Evolutionary conservation across 2,113 vertebrate genomes (phyloP).

Genomic region (Paratilapia polleni): DNA sequence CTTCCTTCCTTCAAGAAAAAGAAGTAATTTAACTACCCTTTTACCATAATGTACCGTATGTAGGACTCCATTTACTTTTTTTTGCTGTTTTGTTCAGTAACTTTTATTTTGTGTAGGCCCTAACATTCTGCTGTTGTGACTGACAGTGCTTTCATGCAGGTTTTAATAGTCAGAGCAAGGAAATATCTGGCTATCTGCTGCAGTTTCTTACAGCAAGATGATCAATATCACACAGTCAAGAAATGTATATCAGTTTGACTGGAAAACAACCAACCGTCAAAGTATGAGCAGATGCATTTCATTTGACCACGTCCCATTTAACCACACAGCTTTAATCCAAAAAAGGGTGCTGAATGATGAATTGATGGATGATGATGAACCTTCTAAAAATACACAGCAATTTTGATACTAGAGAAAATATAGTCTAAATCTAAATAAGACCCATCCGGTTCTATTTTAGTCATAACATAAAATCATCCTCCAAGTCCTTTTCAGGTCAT

Average conservation of each 20-base stretch:
- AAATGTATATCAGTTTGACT: background rate
- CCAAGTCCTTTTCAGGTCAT: too few species aligned
- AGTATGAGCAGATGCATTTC: too few species aligned
- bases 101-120: background rate
- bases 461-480: too few species aligned
- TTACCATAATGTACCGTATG: background rate
- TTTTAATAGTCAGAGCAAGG: background rate
- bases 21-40: background rate
- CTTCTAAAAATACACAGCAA: too few species aligned
- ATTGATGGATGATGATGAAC: too few species aligned
- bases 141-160: background rate
- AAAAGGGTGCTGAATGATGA: too few species aligned
- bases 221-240: background rate
- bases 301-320: too few species aligned
- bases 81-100: background rate
- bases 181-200: background rate
- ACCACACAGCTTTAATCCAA: too few species aligned
- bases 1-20: background rate
- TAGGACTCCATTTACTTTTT: background rate
- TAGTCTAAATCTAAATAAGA: too few species aligned
- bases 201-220: background rate
- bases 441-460: too few species aligned
- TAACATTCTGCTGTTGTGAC: background rate
- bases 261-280: background rate
- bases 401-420: too few species aligned